phyloP scores from a whole-genome alignment of 2,797 vertebrate species.

The Sylvia borin region DNA sequence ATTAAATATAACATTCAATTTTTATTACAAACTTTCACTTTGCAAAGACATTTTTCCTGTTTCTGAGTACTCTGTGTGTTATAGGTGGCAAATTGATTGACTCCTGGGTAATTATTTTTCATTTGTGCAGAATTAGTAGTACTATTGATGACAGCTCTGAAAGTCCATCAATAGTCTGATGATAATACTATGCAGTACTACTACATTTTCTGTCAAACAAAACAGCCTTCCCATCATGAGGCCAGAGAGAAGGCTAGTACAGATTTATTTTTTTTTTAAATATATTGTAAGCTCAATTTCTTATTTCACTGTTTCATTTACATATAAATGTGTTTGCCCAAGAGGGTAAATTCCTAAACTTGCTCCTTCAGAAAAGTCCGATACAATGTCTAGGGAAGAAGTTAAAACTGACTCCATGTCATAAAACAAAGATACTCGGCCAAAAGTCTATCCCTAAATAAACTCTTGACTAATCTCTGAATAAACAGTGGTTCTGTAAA shows the following conservation, averaged over 20 bases:
- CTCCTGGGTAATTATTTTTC: conserved; percentile 6
- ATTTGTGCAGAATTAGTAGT: background rate
- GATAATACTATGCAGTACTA: background rate
- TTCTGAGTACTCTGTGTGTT: background rate
- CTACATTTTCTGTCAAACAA: background rate
- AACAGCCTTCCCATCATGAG: background rate
- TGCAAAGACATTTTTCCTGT: background rate
- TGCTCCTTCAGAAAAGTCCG: background rate
- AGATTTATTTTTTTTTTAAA: background rate
- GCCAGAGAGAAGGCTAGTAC: background rate
- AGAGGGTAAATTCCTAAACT: background rate
- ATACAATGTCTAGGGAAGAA: background rate
- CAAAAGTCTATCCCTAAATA: background rate
- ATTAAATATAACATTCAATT: background rate
- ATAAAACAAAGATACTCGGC: background rate
- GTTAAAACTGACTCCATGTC: background rate
- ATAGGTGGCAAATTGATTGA: background rate
- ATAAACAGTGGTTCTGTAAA: background rate
- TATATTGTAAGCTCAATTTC: background rate
- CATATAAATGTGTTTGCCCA: background rate
- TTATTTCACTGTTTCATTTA: background rate
- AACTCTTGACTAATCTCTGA: background rate
- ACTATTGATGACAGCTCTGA: background rate
- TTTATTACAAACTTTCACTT: background rate
- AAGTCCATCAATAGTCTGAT: background rate